Base-by-base conservation (phyloP, 2,797 vertebrate species). In the Astyanax mexicanus region DNA sequence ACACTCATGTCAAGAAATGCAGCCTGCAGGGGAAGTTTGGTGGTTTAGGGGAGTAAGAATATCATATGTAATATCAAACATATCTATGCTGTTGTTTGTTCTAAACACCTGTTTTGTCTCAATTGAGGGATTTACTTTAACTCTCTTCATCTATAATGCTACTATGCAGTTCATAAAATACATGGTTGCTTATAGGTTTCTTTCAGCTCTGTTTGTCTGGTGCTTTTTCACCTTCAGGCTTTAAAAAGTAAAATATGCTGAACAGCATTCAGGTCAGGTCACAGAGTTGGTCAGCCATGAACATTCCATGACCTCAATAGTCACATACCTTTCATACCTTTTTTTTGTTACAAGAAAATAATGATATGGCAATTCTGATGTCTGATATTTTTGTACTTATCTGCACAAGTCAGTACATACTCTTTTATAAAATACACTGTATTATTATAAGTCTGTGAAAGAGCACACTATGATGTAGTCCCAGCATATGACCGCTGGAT, bases 1-100 rank as follows among this genome's bases (percentile, higher is more conserved):
- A 72, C 62, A 60, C 54, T 52, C 25, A 47, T 49, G 60, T 35
- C 49, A 54, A 6, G 11, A 57, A 72, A 65, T 49, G n/a, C 62
- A 58, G 40, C 51, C 40, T 47, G n/a, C 71, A 32, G 17, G 9
- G 61, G 25, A 45, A 38, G 38, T 55, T 72, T 57, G 23, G 58
- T 13, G 37, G 21, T 27, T 77, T 57, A 42, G 42, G n/a, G n/a
- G 27, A 29, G 21, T n/a, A n/a, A 45, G 25, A 58, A 32, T 58
- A 13, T 57, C 6, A 42, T 9, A 23, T 51, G 3, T n/a, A n/a
- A n/a, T n/a, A n/a, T n/a, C n/a, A n/a, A n/a, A n/a, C n/a, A n/a
- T n/a, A n/a, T n/a, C 61, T 47, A 49, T 52, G 25, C 35, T 52
- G 66, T 21, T 52, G 37, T 69, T 60, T 61, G 35, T 61, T 32